Conservation (phyloP, 2,797 vertebrate species). For the Cuniculus paca region DNA sequence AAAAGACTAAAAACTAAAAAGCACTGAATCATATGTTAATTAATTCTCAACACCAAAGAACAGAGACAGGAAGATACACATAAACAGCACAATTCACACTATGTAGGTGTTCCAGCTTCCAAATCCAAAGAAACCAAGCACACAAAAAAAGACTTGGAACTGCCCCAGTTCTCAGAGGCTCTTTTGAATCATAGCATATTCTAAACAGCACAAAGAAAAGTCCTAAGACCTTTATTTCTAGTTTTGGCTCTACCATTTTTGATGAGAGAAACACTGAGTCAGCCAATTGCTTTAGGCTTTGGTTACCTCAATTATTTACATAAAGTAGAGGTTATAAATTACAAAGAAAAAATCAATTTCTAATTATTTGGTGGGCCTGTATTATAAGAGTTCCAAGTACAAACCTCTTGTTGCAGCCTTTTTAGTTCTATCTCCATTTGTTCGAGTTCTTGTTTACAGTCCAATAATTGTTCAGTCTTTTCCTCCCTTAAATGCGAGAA, state of each 20-base stretch:
- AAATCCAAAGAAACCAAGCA: background rate
- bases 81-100: conserved; percentile 6
- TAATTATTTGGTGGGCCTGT: background rate
- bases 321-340: conserved; percentile 14
- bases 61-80: background rate
- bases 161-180: background rate
- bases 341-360: conserved; percentile 34
- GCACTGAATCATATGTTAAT: background rate
- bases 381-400: conserved; percentile 46
- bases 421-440: conserved; percentile 96
- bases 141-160: conserved; percentile 41
- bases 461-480: conserved; percentile 98
- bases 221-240: conserved; percentile 28
- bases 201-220: background rate
- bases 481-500: conserved; percentile 93
- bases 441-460: conserved; percentile 97
- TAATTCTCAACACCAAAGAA: background rate
- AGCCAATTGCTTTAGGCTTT: background rate
- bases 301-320: conserved; percentile 33
- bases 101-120: background rate
- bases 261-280: conserved; percentile 20
- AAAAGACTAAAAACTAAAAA: conserved; percentile 52
- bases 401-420: conserved; percentile 97
- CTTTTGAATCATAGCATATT: conserved; percentile 23
- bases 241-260: conserved; percentile 53